Evolutionary conservation across 2,113 vertebrate species (phyloP).

Genomic region (Tringa solitaria): DNA sequence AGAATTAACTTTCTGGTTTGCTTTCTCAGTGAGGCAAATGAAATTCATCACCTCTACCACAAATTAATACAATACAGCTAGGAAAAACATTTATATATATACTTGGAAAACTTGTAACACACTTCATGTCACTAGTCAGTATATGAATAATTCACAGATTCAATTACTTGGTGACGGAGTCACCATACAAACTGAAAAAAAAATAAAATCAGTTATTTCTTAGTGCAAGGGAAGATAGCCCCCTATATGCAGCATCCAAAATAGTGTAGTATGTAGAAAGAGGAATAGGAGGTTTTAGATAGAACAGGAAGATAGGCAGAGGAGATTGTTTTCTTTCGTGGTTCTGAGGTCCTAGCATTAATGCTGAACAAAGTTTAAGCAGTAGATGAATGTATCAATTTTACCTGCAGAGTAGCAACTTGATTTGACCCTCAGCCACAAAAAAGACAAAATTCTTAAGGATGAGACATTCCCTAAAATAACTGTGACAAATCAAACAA

Average conservation of each 20-base stretch:
- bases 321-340: neutral
- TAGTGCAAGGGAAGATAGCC: neutral
- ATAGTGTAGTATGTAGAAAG: neutral
- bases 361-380: neutral
- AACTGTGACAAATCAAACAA: neutral
- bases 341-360: neutral
- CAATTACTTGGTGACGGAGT: neutral
- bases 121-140: neutral
- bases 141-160: constrained; percentile 41
- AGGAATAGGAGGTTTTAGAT: neutral
- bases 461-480: neutral
- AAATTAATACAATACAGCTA: constrained; percentile 6
- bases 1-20: constrained; percentile 29
- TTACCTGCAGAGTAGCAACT: neutral
- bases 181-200: neutral
- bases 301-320: neutral
- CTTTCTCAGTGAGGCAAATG: constrained; percentile 10
- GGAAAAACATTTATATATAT: neutral
- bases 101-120: neutral
- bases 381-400: neutral
- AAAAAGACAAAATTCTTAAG: neutral
- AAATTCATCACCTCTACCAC: constrained; percentile 10
- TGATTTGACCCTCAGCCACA: neutral
- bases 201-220: neutral
- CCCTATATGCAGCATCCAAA: neutral